Conservation (phyloP, 92 coral and sea anemone genomes). For the Plumapathes pennacea region DNA sequence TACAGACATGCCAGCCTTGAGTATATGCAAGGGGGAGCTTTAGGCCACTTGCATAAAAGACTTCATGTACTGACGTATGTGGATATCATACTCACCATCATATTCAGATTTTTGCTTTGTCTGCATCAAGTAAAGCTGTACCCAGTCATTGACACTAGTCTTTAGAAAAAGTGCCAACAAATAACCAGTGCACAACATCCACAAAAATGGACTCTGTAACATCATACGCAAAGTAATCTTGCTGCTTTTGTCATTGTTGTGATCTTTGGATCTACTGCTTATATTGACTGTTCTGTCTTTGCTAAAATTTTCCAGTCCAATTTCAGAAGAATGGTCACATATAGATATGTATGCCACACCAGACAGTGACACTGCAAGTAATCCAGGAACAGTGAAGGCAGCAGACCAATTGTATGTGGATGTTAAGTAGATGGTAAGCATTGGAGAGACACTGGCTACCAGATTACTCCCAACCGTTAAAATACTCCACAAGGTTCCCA, state of each 20-base stretch:
- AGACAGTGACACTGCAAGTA: conserved; percentile 43
- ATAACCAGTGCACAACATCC: conserved; percentile 72
- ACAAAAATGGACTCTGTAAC: conserved; percentile 82
- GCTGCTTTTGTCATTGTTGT: neutral
- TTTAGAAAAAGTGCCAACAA: conserved; percentile 64
- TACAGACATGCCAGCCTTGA: too few species aligned
- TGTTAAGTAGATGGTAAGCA: conserved; percentile 63
- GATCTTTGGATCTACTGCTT: conserved; percentile 2
- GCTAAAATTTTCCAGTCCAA: conserved; percentile 33
- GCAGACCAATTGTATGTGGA: conserved; percentile 71
- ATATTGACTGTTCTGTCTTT: conserved; percentile 2
- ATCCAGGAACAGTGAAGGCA: conserved; percentile 77
- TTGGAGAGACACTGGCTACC: conserved; percentile 80
- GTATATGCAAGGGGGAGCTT: too few species aligned
- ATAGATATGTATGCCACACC: conserved; percentile 48
- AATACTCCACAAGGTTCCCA: conserved; percentile 92
- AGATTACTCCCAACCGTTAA: conserved; percentile 92
- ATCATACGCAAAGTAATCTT: conserved; percentile 12
- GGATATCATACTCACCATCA: conserved; percentile 52
- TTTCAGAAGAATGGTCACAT: conserved; percentile 69
- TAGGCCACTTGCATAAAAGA: too few species aligned
- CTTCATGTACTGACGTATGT: neutral
- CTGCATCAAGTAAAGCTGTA: conserved; percentile 87
- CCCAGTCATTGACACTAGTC: conserved; percentile 88
- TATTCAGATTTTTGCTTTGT: conserved; percentile 68